These are phyloP conservation scores for Aethina tumida DNA, from an alignment of 1,140 invertebrate genomes.

Conservation along the genomic window DNA sequence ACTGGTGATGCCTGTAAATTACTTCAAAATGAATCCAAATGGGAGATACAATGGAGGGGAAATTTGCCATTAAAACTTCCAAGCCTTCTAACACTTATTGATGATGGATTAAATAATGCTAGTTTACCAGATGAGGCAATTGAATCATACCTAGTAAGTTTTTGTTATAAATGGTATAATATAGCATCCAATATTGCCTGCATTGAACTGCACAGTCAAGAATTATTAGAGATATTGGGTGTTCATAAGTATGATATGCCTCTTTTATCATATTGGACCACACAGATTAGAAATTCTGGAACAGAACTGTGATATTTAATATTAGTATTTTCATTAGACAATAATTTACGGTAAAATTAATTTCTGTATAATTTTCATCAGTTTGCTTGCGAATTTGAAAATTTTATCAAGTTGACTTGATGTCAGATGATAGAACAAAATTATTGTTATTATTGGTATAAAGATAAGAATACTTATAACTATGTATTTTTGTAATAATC, in stretches of 20 bases:
- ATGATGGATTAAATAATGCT: slow-evolving; percentile 12
- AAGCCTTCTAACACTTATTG: slow-evolving; percentile 10
- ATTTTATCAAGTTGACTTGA: background rate
- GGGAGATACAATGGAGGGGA: slow-evolving; percentile 15
- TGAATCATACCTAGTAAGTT: slow-evolving; percentile 8
- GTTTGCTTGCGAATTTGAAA: slow-evolving; percentile 1
- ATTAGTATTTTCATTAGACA: slow-evolving; percentile 1
- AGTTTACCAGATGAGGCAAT: slow-evolving; percentile 8
- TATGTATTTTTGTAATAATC: no score
- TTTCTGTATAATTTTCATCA: slow-evolving; percentile 5
- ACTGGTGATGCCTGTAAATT: slow-evolving; percentile 10
- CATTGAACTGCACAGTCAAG: slow-evolving; percentile 5
- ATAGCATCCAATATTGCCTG: slow-evolving; percentile 10
- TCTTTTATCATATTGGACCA: slow-evolving; percentile 12
- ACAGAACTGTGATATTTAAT: slow-evolving; percentile 5
- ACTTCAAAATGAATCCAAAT: slow-evolving; percentile 4
- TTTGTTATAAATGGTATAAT: slow-evolving; percentile 15
- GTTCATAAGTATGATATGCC: slow-evolving; percentile 16
- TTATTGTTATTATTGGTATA: no score
- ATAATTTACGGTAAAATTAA: background rate
- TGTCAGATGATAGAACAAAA: background rate
- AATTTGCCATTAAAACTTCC: slow-evolving; percentile 14
- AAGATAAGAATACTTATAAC: no score
- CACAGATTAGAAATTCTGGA: slow-evolving; percentile 8
- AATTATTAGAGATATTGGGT: slow-evolving; percentile 11